phyloP scores from a whole-genome alignment of 1,140 invertebrate species.

The Apis mellifera region Amel_HAv3.1 CM009938.2:11006501-11007000 shows the following conservation, averaged over 20 bases:
- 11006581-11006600: too few species aligned
- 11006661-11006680: neutral
- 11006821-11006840: neutral
- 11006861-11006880: neutral
- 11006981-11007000: too few species aligned
- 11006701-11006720: slow-evolving; percentile 20
- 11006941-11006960: neutral
- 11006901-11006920: neutral
- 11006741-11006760: too few species aligned
- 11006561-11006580: too few species aligned
- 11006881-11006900: neutral
- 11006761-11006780: too few species aligned
- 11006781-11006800: neutral
- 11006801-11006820: slow-evolving; percentile 26
- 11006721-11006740: slow-evolving; percentile 7
- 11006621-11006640: too few species aligned
- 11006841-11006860: neutral
- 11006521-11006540: too few species aligned
- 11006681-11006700: neutral
- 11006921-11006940: neutral
- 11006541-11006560: too few species aligned
- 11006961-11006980: neutral
- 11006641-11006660: neutral
- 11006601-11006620: too few species aligned
- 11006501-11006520: too few species aligned